Evolutionary conservation across 2,888 invertebrate species (phyloP), one percentile per base, ranked within the genome.

Genomic region (Melieria picta): DNA sequence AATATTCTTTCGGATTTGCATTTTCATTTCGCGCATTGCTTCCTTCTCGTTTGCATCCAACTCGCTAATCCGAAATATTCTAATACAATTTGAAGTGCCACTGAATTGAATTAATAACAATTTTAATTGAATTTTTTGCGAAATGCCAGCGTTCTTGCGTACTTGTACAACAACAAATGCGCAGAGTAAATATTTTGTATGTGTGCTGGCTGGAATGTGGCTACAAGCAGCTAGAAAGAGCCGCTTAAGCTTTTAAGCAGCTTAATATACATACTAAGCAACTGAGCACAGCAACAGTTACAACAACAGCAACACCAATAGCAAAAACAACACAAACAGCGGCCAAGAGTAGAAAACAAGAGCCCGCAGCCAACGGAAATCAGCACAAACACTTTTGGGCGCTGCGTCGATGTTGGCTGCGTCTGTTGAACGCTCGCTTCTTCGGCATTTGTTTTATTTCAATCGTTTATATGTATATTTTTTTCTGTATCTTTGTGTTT

Each of bases 181-280:
- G 48, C 5, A 63, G 5, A 48, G 30, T 30, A 30, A 30, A 30
- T 30, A 30, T 30, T 30, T 30, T 30, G 30, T 30, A 2, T 30
- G 30, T 30, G 30, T 30, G 30, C 30, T 30, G 30, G 3, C 30
- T 30, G 30, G 30, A 30, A 30, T 30, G 30, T 30, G 30, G 30
- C 30, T 30, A 30, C 30, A 30, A 30, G 48, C 11, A 65, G 30
- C 13, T 11, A n/a, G 13, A 7, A 57, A 55, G 46, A 43, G 42
- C 50, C 30, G 43, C 43, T 69, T 65, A 65, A 72, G 69, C 65
- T 65, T 57, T 72, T 69, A 72, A 72, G 72, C 68, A 61, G 61
- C 68, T 72, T 72, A 72, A 68, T 60, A 7, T 47, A 30, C 46
- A 48, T 30, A 30, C 30, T 30, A 30, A 30, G 30, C 30, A 30